A percentile compares a stretch with the other conserved stretches of the same genome.
phyloP scores from a whole-genome alignment of 92 coral and sea anemone genomes.

The Hydrozoanthus gracilis region DNA sequence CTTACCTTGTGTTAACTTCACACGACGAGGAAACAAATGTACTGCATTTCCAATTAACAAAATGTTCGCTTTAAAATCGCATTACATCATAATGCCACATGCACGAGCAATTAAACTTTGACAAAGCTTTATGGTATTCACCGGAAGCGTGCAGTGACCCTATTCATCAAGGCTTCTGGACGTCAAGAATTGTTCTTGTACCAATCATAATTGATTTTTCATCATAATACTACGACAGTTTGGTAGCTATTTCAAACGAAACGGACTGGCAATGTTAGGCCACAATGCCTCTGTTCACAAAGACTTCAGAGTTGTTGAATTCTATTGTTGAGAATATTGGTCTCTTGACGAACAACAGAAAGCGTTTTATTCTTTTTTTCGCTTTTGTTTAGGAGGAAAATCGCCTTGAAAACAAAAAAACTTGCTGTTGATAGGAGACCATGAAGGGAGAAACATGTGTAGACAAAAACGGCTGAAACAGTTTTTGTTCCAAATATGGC shows the following conservation, averaged over 20 bases:
- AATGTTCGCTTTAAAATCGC: neutral
- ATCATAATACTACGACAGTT: neutral
- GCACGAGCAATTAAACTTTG: neutral
- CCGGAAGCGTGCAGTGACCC: neutral
- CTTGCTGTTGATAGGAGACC: too few relatives aligned
- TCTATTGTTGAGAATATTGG: neutral
- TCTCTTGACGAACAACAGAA: neutral
- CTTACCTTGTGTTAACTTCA: neutral
- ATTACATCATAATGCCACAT: neutral
- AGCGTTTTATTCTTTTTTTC: neutral
- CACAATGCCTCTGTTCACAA: neutral
- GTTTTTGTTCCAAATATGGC: too few relatives aligned
- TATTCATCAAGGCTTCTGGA: neutral
- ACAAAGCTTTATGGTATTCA: neutral
- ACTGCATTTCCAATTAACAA: neutral
- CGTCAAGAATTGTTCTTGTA: neutral
- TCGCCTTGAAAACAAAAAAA: too few relatives aligned
- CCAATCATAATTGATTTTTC: slow-evolving; percentile 9
- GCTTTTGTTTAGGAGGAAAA: neutral
- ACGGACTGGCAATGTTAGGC: neutral
- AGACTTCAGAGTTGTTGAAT: neutral
- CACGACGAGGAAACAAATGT: neutral
- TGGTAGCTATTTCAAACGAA: neutral
- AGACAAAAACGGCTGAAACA: too few relatives aligned
- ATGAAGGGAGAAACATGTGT: too few relatives aligned